These are phyloP conservation scores for Nettapus auritus DNA, from an alignment of 2,113 vertebrate genomes.

Conservation along the genomic window DNA sequence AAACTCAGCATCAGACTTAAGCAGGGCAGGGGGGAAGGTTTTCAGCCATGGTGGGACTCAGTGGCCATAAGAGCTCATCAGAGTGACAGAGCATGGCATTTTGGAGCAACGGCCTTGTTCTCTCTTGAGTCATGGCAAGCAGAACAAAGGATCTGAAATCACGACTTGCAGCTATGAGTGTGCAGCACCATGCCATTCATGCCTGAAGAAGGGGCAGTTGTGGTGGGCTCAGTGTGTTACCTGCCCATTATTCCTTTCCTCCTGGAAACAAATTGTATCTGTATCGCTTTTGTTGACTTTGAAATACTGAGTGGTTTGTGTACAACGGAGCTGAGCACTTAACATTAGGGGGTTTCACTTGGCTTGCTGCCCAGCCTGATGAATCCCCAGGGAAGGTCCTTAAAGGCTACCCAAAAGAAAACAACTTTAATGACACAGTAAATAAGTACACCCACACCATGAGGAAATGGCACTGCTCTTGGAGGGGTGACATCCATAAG, in stretches of 20 bases:
- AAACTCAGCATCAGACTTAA: background rate
- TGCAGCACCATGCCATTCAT: background rate
- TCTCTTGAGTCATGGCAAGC: background rate
- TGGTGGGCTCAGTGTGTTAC: background rate
- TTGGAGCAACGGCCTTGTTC: background rate
- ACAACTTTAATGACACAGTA: constrained; percentile 55
- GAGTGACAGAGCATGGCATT: background rate
- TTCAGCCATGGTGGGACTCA: background rate
- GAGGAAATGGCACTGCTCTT: constrained; percentile 31
- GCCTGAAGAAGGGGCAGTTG: background rate
- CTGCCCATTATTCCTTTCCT: background rate
- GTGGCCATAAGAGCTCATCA: background rate
- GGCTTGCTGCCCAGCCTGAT: constrained; percentile 53
- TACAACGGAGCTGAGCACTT: constrained; percentile 43
- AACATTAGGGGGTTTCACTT: constrained; percentile 56
- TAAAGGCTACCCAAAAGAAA: constrained; percentile 41
- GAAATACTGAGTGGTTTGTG: constrained; percentile 40
- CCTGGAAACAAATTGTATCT: background rate
- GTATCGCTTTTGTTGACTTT: constrained; percentile 8
- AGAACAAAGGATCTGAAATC: background rate
- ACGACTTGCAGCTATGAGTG: fast-evolving
- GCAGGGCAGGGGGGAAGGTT: background rate
- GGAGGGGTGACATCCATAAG: background rate
- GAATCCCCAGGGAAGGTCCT: constrained; percentile 34
- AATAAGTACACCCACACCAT: constrained; percentile 39